phyloP scores from a whole-genome alignment of 2,797 vertebrate species.

The Mormyrops boulengeri region DNA sequence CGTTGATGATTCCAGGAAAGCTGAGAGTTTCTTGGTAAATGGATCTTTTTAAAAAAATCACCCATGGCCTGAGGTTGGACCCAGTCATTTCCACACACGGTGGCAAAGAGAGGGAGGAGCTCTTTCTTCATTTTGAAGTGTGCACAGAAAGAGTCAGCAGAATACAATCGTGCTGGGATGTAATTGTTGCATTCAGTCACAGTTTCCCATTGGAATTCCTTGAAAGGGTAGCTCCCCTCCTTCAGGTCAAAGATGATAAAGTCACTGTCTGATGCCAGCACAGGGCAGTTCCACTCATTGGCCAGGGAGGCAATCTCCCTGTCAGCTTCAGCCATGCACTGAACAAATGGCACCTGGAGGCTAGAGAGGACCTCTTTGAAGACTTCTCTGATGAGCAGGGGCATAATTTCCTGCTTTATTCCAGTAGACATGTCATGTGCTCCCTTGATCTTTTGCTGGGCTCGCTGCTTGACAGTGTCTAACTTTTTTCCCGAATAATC shows the following conservation, averaged over 20 bases:
- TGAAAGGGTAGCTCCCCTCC: constrained; percentile 75
- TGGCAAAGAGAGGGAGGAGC: constrained; percentile 81
- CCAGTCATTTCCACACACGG: constrained; percentile 81
- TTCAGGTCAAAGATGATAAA: constrained; percentile 86
- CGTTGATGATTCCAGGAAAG: constrained; percentile 31
- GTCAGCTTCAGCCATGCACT: constrained; percentile 86
- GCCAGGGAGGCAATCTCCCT: constrained; percentile 83
- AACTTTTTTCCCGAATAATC: constrained; percentile 82
- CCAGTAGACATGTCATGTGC: constrained; percentile 64
- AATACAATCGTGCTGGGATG: constrained; percentile 72
- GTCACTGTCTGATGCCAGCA: constrained; percentile 87
- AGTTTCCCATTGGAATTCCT: constrained; percentile 78
- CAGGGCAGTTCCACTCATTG: constrained; percentile 80
- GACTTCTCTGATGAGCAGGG: constrained; percentile 69
- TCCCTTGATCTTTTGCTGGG: constrained; percentile 67
- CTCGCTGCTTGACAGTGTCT: constrained; percentile 66
- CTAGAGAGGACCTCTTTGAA: constrained; percentile 77
- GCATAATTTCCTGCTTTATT: constrained; percentile 62
- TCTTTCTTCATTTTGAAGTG: constrained; percentile 62
- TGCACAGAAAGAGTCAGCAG: constrained; percentile 59
- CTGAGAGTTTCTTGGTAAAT: constrained; percentile 32
- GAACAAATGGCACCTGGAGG: constrained; percentile 69
- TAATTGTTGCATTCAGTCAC: constrained; percentile 48
- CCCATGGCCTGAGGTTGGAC: constrained; percentile 53
- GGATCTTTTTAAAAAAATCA: constrained; percentile 53